These are phyloP conservation scores for Onychostoma macrolepis DNA, from an alignment of 2,113 vertebrate genomes.

Conservation along the genomic window DNA sequence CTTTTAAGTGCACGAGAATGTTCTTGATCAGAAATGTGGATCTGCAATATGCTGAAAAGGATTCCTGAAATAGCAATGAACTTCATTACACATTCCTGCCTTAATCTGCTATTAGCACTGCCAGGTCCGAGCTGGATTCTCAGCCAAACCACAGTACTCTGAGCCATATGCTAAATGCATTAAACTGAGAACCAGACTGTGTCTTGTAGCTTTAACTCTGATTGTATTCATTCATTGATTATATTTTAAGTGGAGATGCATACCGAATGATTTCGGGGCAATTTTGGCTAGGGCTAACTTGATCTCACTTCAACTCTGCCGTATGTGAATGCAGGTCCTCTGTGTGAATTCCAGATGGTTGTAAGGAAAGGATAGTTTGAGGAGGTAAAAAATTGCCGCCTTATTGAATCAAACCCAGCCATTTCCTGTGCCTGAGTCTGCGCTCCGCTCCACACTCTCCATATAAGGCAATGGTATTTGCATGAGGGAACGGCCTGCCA, in stretches of 20 bases:
- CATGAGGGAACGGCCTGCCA: conserved; percentile 73
- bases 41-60: not conserved
- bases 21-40: not conserved
- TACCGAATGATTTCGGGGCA: not conserved
- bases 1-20: not conserved
- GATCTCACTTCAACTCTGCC: conserved; percentile 7
- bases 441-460: conserved; percentile 71
- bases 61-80: conserved; percentile 14
- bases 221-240: not conserved
- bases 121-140: conserved; percentile 8
- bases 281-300: conserved; percentile 6
- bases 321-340: conserved; percentile 19
- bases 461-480: conserved; percentile 86
- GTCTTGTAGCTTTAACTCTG: conserved; percentile 10
- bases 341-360: conserved; percentile 41
- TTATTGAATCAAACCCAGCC: conserved; percentile 80
- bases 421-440: conserved; percentile 76
- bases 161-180: not conserved
- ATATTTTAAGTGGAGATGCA: not conserved
- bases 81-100: conserved; percentile 55
- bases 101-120: conserved; percentile 51
- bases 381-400: conserved; percentile 61
- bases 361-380: conserved; percentile 26
- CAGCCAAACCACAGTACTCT: conserved; percentile 46
- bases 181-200: not conserved